Conservation (phyloP, 2,797 vertebrate species). For the Hippocampus kuda region DNA sequence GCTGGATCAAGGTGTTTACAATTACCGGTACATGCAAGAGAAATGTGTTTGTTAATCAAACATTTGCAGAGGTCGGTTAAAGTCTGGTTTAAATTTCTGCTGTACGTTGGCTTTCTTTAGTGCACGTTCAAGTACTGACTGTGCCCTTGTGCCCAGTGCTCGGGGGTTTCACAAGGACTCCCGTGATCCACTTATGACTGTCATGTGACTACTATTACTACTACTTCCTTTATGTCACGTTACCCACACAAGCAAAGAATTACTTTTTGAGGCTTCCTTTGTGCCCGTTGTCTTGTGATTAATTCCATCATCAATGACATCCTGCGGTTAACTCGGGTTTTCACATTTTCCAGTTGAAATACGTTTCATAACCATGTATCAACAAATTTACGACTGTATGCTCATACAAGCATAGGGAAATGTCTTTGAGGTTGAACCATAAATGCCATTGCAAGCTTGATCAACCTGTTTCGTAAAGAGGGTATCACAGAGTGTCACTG, state of each 20-base stretch:
- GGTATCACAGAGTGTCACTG: no score
- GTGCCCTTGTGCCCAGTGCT: conserved; percentile 1
- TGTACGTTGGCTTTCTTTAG: background rate
- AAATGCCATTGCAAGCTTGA: no score
- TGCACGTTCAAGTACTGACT: background rate
- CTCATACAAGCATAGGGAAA: no score
- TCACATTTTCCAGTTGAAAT: background rate
- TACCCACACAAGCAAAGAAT: background rate
- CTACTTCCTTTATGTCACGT: conserved; percentile 7
- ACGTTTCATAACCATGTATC: background rate
- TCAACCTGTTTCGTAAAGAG: no score
- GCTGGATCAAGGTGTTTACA: background rate
- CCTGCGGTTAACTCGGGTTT: background rate
- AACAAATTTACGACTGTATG: background rate
- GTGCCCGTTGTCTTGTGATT: background rate
- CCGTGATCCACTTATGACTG: conserved; percentile 49
- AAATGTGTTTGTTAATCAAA: background rate
- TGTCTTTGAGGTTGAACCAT: no score
- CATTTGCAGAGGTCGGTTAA: background rate
- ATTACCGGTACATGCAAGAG: background rate
- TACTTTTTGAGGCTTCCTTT: background rate
- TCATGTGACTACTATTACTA: conserved; percentile 35
- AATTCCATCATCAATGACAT: background rate
- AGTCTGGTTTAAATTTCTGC: background rate
- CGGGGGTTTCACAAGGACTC: conserved; percentile 20